Conservation (phyloP, 2,888 invertebrate species). For the Phorcus lineatus region DNA sequence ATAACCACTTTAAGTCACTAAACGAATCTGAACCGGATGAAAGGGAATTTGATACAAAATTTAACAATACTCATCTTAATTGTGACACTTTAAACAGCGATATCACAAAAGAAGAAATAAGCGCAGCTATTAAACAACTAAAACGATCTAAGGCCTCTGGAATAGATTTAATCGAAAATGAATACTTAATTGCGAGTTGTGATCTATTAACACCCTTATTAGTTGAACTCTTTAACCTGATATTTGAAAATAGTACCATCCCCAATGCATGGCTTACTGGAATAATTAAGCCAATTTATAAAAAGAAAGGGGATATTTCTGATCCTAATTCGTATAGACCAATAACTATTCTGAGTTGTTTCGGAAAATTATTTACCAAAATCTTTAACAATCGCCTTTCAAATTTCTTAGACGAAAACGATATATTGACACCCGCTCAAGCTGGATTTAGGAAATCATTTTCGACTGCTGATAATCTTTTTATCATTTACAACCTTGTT, state of each 20-base stretch:
- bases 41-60: too few species aligned
- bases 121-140: not conserved
- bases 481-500: constrained; percentile 8
- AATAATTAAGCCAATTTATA: constrained; percentile 17
- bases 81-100: not conserved
- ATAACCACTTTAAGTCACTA: too few species aligned
- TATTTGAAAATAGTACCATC: constrained; percentile 23
- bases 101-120: constrained; percentile 24
- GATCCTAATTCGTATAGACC: constrained; percentile 25
- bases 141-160: constrained; percentile 22
- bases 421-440: not conserved
- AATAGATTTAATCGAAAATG: constrained; percentile 14
- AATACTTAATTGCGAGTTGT: constrained; percentile 22
- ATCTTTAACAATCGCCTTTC: not conserved
- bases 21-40: too few species aligned
- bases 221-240: constrained; percentile 24
- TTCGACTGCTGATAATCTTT: constrained; percentile 16
- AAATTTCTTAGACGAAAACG: not conserved
- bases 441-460: not conserved
- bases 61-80: too few species aligned
- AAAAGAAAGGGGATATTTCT: constrained; percentile 19
- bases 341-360: constrained; percentile 8
- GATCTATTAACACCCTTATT: not conserved
- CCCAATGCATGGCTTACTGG: constrained; percentile 18
- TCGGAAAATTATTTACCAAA: not conserved